Evolutionary conservation across 2,797 vertebrate genomes (phyloP), one percentile per base, ranked within the genome.

Genomic region (Ibycter americanus): DNA sequence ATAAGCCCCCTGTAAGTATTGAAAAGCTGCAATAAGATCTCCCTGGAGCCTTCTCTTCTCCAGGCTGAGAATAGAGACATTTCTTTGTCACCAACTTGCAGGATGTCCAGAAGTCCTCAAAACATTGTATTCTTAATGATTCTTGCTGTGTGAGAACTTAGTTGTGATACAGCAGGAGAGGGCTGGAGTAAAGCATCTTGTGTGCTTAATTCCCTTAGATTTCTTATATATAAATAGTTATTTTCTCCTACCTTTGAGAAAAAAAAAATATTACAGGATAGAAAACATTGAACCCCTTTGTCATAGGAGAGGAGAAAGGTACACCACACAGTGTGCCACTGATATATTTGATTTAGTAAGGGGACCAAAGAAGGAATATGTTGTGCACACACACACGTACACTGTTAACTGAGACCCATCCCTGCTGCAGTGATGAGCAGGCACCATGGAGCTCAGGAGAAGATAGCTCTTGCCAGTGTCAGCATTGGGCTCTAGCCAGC

Each of bases 341-440:
- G 40, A 49, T 29, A 47, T 0, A 0, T 27, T 51, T 0, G 0
- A 27, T 63, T 70, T 82, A 34, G 23, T 29, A 31, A 31, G 29
- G 8, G 14, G 11, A 51, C 16, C 11, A 47, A 38, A n/a, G 25
- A 47, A 52, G 27, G 21, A 11, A 8, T 66, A 17, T 3, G 2
- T 26, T 31, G 15, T 44, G 10, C 6, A 19, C 29, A 6, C 4
- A 1, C 18, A n/a, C 16, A 36, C 8, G 8, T 32, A 6, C 4
- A 12, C 15, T 46, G 10, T 38, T 68, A 27, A 25, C 36, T 19
- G 31, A 56, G 66, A 56, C 4, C 5, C 9, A 12, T 38, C 11
- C 38, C 22, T 63, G 14, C 58, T 71, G 54, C 47, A 29, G 38
- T 63, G 26, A 54, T 32, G 18, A 65, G 44, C 20, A 42, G 38